Evolutionary conservation across 2,888 invertebrate genomes (phyloP), one percentile per base, ranked within the genome.

Genomic region (Tuta absoluta): DNA sequence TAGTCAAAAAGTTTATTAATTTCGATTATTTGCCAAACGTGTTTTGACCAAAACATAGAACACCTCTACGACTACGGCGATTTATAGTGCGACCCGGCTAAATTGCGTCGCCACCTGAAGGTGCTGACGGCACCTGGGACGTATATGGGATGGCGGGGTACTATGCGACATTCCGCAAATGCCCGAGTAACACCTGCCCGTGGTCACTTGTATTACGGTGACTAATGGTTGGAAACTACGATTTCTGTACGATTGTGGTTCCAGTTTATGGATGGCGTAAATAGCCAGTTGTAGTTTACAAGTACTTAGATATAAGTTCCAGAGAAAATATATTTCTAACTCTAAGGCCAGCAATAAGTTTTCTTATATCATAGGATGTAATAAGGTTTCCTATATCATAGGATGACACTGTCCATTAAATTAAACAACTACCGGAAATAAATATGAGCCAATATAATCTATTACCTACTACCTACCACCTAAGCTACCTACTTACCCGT

Each of bases 61-160:
- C 33, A 33, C 33, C 33, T 33, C 33, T 33, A 33, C 33, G 33
- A 74, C 33, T 33, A 33, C 33, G 33, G 74, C 74, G 80, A 87
- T 84, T 85, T 84, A 84, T 81, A 68, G 78, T 63, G 66, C 62
- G 71, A 71, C 67, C 65, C 68, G 68, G 69, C 71, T 75, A 76
- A 77, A 83, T 80, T 85, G 80, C 79, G 71, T 78, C 79, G 75
- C 78, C 74, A 70, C 71, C 64, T 69, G 77, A 74, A 74, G 73
- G 69, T 73, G 70, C 72, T 56, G 56, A 33, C 72, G 71, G 67
- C 73, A 68, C 66, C 70, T 67, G 67, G 65, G 67, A 63, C 62
- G 66, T 53, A 53, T 53, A 53, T 53, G 51, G 51, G 51, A 14
- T 14, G 51, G 24, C 51, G 21, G 24, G 12, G 12, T 24, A 14